Conservation (phyloP, 2,888 invertebrate species). For the Geotrupes spiniger region DNA sequence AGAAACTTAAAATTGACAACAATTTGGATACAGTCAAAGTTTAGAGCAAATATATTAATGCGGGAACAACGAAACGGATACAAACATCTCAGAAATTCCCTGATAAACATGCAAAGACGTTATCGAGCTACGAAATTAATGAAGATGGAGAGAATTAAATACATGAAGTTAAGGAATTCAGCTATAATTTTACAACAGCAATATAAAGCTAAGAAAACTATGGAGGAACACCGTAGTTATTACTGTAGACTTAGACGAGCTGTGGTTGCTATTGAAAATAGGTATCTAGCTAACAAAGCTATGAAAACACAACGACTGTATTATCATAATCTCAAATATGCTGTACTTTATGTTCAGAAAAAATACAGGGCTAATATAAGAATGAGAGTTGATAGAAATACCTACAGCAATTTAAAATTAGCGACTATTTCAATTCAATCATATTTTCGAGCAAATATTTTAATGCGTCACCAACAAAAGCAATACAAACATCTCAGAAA, state of each 20-base stretch:
- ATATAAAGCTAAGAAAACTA: conserved; percentile 32
- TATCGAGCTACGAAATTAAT: conserved; percentile 45
- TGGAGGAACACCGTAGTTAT: conserved; percentile 45
- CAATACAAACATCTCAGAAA: neutral
- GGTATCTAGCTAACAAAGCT: conserved; percentile 50
- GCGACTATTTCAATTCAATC: conserved; percentile 43
- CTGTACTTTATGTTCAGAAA: conserved; percentile 14
- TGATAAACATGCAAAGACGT: conserved; percentile 32
- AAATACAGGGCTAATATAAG: conserved; percentile 27
- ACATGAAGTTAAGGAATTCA: conserved; percentile 31
- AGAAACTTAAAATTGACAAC: conserved; percentile 38
- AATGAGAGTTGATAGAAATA: conserved; percentile 11
- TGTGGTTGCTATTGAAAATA: conserved; percentile 53
- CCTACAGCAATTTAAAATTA: conserved; percentile 39
- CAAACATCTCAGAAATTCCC: conserved; percentile 22
- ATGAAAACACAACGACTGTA: conserved; percentile 46
- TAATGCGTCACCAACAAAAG: too few relatives aligned
- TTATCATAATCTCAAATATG: conserved; percentile 45
- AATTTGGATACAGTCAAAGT: conserved; percentile 41
- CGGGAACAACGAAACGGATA: conserved; percentile 1
- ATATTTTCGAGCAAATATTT: conserved; percentile 29
- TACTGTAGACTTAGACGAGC: conserved; percentile 46
- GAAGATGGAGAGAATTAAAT: conserved; percentile 31
- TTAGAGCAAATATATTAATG: conserved; percentile 38
- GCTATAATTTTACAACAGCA: conserved; percentile 46